Percentiles rank a stretch among this genome's conserved stretches.
These are phyloP conservation scores for Ectropis crepuscularia DNA, from an alignment of 2,888 invertebrate species.

Conservation along the genomic window DNA sequence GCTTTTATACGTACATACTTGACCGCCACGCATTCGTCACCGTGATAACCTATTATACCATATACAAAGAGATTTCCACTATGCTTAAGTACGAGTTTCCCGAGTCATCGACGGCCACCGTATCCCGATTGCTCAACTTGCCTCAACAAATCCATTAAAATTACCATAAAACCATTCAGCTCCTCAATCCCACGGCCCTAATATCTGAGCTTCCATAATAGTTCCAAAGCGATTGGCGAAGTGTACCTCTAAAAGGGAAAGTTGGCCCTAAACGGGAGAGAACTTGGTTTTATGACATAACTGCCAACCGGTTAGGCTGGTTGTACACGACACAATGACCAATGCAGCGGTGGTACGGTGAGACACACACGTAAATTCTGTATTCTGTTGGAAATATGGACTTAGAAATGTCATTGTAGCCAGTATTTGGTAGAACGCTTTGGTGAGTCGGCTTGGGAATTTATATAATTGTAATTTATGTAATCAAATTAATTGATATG, in stretches of 20 bases:
- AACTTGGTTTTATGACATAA: constrained; percentile 48
- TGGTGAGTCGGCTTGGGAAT: too few species aligned
- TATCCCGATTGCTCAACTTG: constrained; percentile 3
- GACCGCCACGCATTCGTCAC: too few species aligned
- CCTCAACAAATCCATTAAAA: constrained; percentile 14
- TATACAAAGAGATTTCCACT: not conserved
- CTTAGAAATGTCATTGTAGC: too few species aligned
- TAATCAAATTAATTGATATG: too few species aligned
- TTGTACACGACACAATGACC: constrained; percentile 17
- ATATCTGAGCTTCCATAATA: constrained; percentile 26
- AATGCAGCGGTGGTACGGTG: not conserved
- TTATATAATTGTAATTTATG: too few species aligned
- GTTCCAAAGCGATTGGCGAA: constrained; percentile 27
- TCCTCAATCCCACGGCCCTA: constrained; percentile 15
- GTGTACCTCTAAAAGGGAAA: constrained; percentile 39
- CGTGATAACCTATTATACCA: not conserved
- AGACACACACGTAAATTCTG: not conserved
- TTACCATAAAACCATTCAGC: constrained; percentile 20
- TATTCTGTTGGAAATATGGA: not conserved
- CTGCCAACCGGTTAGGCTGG: constrained; percentile 35
- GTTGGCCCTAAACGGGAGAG: constrained; percentile 34
- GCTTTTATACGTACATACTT: too few species aligned
- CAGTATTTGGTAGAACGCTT: too few species aligned
- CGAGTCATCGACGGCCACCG: not conserved
- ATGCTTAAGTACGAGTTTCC: not conserved